Conservation (phyloP, 1,140 invertebrate species). For the Coptotermes formosanus region DNA sequence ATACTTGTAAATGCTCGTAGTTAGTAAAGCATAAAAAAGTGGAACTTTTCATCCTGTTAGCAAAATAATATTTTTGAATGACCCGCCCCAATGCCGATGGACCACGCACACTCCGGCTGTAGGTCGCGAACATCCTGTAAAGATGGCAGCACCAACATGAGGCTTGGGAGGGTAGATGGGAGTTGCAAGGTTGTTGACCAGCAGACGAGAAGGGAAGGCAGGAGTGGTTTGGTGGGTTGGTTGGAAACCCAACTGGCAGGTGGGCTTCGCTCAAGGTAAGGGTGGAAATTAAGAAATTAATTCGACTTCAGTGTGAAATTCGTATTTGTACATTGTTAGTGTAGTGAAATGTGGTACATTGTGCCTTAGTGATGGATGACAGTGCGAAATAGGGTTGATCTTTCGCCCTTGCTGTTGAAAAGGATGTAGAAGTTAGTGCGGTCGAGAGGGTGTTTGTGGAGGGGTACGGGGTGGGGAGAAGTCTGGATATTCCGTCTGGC, state of each 20-base stretch:
- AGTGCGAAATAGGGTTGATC: conserved; percentile 11
- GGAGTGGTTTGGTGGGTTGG: background rate
- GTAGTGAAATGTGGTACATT: background rate
- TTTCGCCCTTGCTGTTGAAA: background rate
- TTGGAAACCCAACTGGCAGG: background rate
- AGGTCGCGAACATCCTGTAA: background rate
- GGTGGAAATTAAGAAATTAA: background rate
- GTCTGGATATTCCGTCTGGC: conserved; percentile 11
- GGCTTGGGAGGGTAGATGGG: background rate
- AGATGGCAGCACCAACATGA: conserved; percentile 6
- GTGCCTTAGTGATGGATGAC: background rate
- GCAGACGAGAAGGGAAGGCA: conserved; percentile 12
- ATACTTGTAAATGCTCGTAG: too few species aligned
- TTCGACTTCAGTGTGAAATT: background rate
- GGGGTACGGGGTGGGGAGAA: background rate
- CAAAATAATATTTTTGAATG: background rate
- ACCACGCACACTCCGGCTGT: background rate
- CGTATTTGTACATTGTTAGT: background rate
- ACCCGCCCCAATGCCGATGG: background rate
- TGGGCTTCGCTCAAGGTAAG: conserved; percentile 10
- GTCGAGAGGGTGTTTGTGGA: background rate
- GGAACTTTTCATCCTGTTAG: background rate
- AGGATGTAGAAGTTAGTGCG: background rate
- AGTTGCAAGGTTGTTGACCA: conserved; percentile 12
- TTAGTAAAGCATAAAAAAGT: background rate